A percentile compares a stretch with the other conserved stretches of the same genome.
Conservation (phyloP, 2,888 invertebrate species). For the Caenorhabditis zanzibari region DNA sequence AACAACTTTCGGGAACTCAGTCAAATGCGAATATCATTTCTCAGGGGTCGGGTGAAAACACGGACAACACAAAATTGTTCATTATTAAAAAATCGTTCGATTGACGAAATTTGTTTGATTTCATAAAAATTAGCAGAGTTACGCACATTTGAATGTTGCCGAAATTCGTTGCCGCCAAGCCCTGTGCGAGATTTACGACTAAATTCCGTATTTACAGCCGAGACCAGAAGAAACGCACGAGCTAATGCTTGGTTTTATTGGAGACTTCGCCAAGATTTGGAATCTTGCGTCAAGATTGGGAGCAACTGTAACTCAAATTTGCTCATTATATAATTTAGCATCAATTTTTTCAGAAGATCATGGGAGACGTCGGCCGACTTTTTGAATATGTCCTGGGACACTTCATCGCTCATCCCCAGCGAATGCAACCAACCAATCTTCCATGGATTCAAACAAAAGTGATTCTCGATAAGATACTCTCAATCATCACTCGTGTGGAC, state of each 20-base stretch:
- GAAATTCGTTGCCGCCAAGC: too few relatives aligned
- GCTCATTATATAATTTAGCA: too few relatives aligned
- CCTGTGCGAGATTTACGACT: too few relatives aligned
- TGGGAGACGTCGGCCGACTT: conserved; percentile 8
- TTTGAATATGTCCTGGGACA: conserved; percentile 26
- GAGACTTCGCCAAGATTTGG: conserved; percentile 31
- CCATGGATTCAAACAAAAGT: conserved; percentile 52
- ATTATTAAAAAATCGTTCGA: too few relatives aligned
- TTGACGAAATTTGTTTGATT: too few relatives aligned
- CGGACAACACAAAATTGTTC: too few relatives aligned
- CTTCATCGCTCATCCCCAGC: conserved; percentile 6
- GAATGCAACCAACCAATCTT: conserved; percentile 35
- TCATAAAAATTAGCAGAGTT: too few relatives aligned
- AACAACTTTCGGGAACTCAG: too few relatives aligned
- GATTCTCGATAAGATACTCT: conserved; percentile 20
- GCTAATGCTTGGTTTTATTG: conserved; percentile 25
- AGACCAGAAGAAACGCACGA: conserved; percentile 37
- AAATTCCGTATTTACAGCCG: conserved; percentile 29
- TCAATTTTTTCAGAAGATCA: conserved; percentile 2
- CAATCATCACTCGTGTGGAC: conserved; percentile 4
- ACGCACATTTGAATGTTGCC: too few relatives aligned
- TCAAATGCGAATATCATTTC: too few relatives aligned
- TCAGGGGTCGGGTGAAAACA: too few relatives aligned
- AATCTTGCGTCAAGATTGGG: conserved; percentile 2
- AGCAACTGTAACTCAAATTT: not conserved